These are phyloP conservation scores for Odontothrips loti DNA, from an alignment of 2,888 invertebrate species.

Conservation along the genomic window DNA sequence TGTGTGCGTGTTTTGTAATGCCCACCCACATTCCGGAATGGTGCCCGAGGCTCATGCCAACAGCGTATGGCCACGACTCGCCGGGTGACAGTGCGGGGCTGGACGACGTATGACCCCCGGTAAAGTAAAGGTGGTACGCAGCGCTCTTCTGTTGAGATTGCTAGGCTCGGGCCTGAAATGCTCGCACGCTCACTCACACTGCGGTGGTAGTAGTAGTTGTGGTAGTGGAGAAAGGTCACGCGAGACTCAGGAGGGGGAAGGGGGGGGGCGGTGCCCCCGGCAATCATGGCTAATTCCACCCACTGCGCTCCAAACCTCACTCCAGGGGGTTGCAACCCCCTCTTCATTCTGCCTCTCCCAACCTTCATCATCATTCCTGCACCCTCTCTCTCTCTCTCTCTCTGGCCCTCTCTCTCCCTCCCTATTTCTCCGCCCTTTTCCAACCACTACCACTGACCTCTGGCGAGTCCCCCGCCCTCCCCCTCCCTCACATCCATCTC, in stretches of 20 bases:
- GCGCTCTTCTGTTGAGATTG: too few species aligned
- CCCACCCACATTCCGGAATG: too few species aligned
- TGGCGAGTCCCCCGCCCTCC: neutral
- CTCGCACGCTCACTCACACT: neutral
- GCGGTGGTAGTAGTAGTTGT: neutral
- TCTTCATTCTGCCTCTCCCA: neutral
- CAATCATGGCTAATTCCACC: constrained; percentile 20
- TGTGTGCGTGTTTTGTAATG: too few species aligned
- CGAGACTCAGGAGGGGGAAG: neutral
- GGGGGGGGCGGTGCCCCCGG: neutral
- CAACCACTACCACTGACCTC: neutral
- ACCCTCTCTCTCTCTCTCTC: neutral
- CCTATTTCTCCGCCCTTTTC: neutral
- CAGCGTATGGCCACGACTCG: too few species aligned
- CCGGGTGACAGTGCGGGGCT: neutral
- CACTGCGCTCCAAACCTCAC: neutral
- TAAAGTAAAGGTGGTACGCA: too few species aligned
- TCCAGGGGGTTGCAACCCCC: neutral
- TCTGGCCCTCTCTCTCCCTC: neutral
- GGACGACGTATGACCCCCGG: too few species aligned
- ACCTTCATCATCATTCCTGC: neutral
- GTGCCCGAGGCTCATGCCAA: too few species aligned
- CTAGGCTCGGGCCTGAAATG: too few species aligned
- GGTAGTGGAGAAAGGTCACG: neutral
- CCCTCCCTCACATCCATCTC: neutral